These are phyloP conservation scores for Pituophis catenifer DNA, from an alignment of 2,113 vertebrate genomes.

Conservation along the genomic window DNA sequence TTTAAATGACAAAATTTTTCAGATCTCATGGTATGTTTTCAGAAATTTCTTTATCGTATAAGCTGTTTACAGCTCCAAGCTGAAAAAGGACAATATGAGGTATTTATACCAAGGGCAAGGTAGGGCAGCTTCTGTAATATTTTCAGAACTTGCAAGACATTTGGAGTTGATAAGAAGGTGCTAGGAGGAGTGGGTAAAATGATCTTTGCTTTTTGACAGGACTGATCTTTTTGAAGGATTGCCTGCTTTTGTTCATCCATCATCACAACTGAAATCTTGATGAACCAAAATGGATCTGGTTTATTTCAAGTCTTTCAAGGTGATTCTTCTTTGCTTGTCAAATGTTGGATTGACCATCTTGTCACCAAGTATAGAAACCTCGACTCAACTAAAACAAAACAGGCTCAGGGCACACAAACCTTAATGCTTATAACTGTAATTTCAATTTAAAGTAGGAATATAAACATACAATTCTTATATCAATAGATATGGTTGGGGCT, in stretches of 20 bases:
- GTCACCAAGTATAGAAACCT: slow-evolving; percentile 43
- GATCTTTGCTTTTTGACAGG: slow-evolving; percentile 58
- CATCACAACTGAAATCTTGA: slow-evolving; percentile 50
- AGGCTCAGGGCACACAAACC: slow-evolving; percentile 31
- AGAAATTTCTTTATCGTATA: not conserved
- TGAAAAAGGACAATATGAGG: slow-evolving; percentile 3
- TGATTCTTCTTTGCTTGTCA: slow-evolving; percentile 20
- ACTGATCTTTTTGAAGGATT: slow-evolving; percentile 58
- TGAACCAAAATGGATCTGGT: slow-evolving; percentile 36
- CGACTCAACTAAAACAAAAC: slow-evolving; percentile 27
- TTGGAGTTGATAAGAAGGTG: slow-evolving; percentile 50
- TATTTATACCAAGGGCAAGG: slow-evolving; percentile 15
- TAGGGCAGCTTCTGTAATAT: slow-evolving; percentile 16
- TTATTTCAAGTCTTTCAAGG: slow-evolving; percentile 53
- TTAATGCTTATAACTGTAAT: not conserved
- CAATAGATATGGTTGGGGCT: too few relatives aligned
- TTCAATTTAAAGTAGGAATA: not conserved
- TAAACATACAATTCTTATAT: too few relatives aligned
- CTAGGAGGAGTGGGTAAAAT: slow-evolving; percentile 45
- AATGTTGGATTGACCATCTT: slow-evolving; percentile 18
- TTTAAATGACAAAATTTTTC: not conserved
- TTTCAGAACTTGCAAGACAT: slow-evolving; percentile 27
- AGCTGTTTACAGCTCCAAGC: slow-evolving; percentile 27
- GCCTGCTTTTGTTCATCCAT: slow-evolving; percentile 54
- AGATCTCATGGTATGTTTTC: not conserved